phyloP scores from a whole-genome alignment of 2,888 invertebrate genomes.

The Pterostichus madidus region DNA sequence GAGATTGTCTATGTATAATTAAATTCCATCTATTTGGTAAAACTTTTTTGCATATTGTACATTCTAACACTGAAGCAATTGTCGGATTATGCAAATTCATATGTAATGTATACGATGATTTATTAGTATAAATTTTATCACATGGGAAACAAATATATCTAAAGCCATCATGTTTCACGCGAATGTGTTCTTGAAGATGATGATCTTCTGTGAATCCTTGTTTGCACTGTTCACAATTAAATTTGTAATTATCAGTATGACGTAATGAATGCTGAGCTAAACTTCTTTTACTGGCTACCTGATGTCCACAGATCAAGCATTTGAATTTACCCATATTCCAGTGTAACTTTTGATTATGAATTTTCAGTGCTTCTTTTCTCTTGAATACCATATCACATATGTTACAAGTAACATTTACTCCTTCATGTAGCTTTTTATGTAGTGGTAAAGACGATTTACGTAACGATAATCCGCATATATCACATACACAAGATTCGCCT shows the following conservation, averaged over 20 bases:
- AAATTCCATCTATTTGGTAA: conserved; percentile 41
- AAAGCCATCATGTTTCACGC: conserved; percentile 76
- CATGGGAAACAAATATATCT: conserved; percentile 75
- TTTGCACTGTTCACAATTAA: conserved; percentile 76
- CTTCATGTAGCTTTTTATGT: conserved; percentile 79
- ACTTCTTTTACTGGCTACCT: not conserved
- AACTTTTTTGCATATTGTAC: conserved; percentile 67
- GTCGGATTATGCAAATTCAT: conserved; percentile 66
- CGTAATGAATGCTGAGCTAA: not conserved
- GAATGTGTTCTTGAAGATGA: conserved; percentile 76
- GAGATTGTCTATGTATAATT: conserved; percentile 51
- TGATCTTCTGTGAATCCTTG: conserved; percentile 76
- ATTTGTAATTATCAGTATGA: conserved; percentile 75
- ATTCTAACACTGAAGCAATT: conserved; percentile 61
- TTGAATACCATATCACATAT: conserved; percentile 68
- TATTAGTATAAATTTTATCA: conserved; percentile 75
- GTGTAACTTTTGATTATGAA: conserved; percentile 73
- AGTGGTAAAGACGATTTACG: conserved; percentile 66
- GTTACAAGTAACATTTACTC: conserved; percentile 78
- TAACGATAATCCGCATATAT: conserved; percentile 79
- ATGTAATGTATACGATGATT: conserved; percentile 74
- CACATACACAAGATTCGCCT: conserved; percentile 73
- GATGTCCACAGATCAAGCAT: conserved; percentile 1
- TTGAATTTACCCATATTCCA: not conserved
- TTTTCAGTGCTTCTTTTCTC: conserved; percentile 68